A percentile compares a stretch with the other conserved stretches of the same genome.
Conservation (phyloP, 2,888 invertebrate genomes). For the Leucoma salicis region DNA sequence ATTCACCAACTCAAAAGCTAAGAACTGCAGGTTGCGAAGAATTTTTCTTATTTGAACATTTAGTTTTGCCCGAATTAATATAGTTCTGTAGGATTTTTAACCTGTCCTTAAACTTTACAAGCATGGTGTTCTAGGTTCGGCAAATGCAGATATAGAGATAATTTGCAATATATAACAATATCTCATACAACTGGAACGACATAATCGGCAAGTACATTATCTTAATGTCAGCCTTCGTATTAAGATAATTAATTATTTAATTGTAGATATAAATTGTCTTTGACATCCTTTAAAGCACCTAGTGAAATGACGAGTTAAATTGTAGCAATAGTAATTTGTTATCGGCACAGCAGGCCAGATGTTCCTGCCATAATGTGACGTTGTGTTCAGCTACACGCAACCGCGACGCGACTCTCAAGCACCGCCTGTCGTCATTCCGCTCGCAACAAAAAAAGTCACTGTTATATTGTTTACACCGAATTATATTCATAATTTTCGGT, state of each 20-base stretch:
- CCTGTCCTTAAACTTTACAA: too few species aligned
- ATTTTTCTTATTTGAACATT: too few species aligned
- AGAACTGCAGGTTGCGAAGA: too few species aligned
- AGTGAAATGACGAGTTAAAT: slow-evolving; percentile 15
- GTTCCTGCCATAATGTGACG: slow-evolving; percentile 32
- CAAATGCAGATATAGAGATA: too few species aligned
- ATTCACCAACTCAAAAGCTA: too few species aligned
- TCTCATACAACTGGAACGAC: too few species aligned
- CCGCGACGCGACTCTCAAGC: slow-evolving; percentile 24
- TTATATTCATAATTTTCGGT: slow-evolving; percentile 34
- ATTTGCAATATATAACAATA: too few species aligned
- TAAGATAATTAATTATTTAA: slow-evolving; percentile 13
- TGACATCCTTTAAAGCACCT: not conserved
- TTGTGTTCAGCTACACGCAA: slow-evolving; percentile 30
- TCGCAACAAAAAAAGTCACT: slow-evolving; percentile 28
- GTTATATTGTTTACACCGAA: slow-evolving; percentile 31
- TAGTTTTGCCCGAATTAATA: too few species aligned
- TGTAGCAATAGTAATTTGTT: slow-evolving; percentile 25
- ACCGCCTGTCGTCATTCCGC: not conserved
- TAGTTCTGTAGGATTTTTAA: too few species aligned
- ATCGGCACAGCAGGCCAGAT: slow-evolving; percentile 31
- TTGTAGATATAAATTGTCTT: slow-evolving; percentile 12
- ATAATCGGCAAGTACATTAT: too few species aligned
- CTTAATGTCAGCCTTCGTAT: not conserved
- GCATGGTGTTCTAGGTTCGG: too few species aligned